Conservation (phyloP, 2,888 invertebrate species). For the Eulithis testata region DNA sequence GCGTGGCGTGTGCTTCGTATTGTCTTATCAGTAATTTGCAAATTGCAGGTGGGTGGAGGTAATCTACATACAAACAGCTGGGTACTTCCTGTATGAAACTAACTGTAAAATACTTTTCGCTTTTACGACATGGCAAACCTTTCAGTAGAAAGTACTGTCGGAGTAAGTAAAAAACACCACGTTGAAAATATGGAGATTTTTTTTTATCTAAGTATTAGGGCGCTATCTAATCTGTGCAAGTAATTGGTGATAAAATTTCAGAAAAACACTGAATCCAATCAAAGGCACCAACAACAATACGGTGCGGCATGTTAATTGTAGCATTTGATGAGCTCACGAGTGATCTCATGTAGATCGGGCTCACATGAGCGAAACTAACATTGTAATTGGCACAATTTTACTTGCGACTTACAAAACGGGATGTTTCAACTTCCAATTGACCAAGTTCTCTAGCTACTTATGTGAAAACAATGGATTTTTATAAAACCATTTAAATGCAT, state of each 20-base stretch:
- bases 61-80: constrained; percentile 69
- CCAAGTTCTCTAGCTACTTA: no score
- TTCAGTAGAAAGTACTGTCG: neutral
- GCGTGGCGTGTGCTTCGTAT: constrained; percentile 17
- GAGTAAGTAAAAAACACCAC: no score
- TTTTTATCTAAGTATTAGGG: no score
- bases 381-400: constrained; percentile 69
- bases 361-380: constrained; percentile 54
- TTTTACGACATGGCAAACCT: neutral
- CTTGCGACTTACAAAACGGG: constrained; percentile 31
- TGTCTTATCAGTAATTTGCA: constrained; percentile 42
- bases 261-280: constrained; percentile 30
- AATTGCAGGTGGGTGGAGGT: constrained; percentile 46
- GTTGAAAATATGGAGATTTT: constrained; percentile 32
- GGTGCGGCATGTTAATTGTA: constrained; percentile 43
- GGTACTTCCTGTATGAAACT: constrained; percentile 63
- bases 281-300: constrained; percentile 27
- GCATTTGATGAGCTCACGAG: constrained; percentile 66
- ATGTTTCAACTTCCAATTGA: neutral
- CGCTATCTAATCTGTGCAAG: no score
- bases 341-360: constrained; percentile 65
- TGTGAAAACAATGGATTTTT: no score
- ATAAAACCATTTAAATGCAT: no score
- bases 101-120: constrained; percentile 63
- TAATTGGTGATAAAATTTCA: neutral